Conservation (phyloP, 2,888 invertebrate genomes). For the Epistrophe eligans region DNA sequence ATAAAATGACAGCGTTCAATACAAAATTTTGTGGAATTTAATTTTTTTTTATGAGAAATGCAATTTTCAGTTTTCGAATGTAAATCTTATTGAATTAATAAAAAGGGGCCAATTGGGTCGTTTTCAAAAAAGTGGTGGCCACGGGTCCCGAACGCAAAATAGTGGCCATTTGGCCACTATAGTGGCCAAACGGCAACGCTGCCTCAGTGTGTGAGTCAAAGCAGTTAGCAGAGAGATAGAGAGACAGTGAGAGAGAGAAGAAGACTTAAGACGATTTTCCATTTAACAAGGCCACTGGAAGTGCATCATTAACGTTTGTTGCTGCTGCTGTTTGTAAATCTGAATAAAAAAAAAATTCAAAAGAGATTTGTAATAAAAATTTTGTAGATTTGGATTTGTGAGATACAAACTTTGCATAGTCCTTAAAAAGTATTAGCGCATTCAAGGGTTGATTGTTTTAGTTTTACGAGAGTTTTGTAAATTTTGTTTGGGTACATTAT, state of each 20-base stretch:
- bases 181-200: no score
- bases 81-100: no score
- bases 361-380: conserved; percentile 6
- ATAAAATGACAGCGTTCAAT: no score
- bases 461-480: conserved; percentile 46
- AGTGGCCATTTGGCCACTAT: no score
- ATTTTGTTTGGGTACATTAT: not conserved
- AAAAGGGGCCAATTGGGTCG: no score
- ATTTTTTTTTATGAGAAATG: no score
- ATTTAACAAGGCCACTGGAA: conserved; percentile 71
- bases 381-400: conserved; percentile 24
- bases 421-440: conserved; percentile 32
- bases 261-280: conserved; percentile 43
- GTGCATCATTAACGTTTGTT: not conserved
- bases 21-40: no score
- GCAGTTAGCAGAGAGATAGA: not conserved
- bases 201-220: not conserved
- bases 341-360: not conserved
- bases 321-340: not conserved
- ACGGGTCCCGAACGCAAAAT: no score
- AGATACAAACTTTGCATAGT: conserved; percentile 14
- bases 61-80: no score
- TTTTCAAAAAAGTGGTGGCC: no score
- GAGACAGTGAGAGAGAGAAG: not conserved
- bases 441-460: not conserved